Evolutionary conservation across 2,888 invertebrate species (phyloP).

Genomic region (Mythimna loreyi): DNA sequence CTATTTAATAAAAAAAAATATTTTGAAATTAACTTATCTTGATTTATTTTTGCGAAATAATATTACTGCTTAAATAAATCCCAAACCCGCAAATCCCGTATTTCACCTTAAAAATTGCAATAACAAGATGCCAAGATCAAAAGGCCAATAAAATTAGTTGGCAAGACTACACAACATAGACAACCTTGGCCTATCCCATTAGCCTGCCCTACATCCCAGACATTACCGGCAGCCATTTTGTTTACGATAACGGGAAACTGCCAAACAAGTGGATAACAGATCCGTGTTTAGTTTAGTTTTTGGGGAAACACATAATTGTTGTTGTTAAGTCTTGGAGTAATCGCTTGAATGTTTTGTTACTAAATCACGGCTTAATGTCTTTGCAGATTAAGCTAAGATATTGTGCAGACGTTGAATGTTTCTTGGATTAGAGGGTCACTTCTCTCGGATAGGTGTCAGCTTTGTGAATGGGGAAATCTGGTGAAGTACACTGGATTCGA

Average conservation of each 20-base stretch:
- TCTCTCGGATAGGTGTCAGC: background rate
- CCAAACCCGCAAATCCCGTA: no score
- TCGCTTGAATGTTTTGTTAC: conserved; percentile 36
- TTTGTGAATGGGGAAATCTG: background rate
- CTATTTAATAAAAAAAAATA: no score
- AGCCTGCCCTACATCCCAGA: conserved; percentile 45
- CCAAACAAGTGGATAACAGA: conserved; percentile 28
- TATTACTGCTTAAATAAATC: no score
- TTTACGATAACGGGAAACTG: conserved; percentile 49
- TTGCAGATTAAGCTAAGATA: conserved; percentile 36
- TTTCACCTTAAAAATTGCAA: background rate
- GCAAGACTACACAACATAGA: conserved; percentile 9
- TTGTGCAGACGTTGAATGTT: conserved; percentile 14
- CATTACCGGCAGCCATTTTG: conserved; percentile 51
- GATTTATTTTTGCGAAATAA: no score
- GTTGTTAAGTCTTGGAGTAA: conserved; percentile 32
- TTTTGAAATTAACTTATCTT: no score
- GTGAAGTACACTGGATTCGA: background rate
- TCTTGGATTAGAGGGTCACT: background rate
- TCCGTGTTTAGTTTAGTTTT: conserved; percentile 42
- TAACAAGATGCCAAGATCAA: background rate
- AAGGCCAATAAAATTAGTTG: conserved; percentile 9
- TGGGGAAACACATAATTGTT: conserved; percentile 34
- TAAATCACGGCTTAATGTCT: conserved; percentile 38
- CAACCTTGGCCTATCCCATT: conserved; percentile 51